Conservation (phyloP, 1,140 invertebrate species). For the Aleiodes sp. region DNA sequence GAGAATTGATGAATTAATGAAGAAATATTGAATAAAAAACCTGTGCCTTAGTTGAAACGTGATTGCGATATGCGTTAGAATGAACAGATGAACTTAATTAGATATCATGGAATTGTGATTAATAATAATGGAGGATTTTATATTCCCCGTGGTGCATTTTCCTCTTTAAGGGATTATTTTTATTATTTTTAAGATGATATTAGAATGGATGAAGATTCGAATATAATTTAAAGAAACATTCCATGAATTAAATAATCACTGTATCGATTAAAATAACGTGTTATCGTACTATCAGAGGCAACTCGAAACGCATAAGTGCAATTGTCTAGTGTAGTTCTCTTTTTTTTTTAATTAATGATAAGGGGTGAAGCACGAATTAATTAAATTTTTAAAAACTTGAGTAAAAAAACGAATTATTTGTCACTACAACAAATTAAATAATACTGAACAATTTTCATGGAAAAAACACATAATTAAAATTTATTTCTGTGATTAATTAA, state of each 20-base stretch:
- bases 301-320: slow-evolving; percentile 22
- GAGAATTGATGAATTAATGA: background rate
- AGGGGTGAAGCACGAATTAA: background rate
- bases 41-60: slow-evolving; percentile 30
- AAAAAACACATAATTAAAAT: no score
- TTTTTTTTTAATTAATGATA: background rate
- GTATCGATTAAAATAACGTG: background rate
- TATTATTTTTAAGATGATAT: background rate
- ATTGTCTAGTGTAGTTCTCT: background rate
- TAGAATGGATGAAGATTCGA: no score
- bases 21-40: no score
- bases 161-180: background rate
- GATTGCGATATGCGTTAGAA: background rate
- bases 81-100: slow-evolving; percentile 4
- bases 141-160: background rate
- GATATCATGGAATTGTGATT: background rate
- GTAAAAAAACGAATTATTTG: background rate
- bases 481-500: no score
- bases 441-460: background rate
- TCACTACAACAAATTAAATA: no score
- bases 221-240: background rate
- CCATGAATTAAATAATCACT: background rate
- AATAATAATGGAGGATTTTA: no score
- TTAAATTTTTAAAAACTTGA: background rate
- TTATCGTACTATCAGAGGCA: slow-evolving; percentile 1